Percentiles rank a stretch among this genome's conserved stretches.
phyloP scores from a whole-genome alignment of 2,797 vertebrate genomes.

The Macrochelys suwanniensis region DNA sequence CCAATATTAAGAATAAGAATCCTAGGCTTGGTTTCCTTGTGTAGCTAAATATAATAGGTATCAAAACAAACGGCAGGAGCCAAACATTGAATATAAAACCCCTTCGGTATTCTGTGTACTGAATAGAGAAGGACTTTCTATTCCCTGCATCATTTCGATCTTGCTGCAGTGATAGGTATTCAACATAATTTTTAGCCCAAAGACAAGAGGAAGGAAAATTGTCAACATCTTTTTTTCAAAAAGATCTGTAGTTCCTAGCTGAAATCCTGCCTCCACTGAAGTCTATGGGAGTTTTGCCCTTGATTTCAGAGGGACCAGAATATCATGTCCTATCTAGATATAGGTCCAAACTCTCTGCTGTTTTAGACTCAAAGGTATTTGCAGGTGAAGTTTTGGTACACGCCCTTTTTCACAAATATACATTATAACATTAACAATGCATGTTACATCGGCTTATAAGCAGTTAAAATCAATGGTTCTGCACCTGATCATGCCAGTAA shows the following conservation, averaged over 20 bases:
- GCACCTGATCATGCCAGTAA: neutral
- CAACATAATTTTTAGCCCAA: neutral
- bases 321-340: neutral
- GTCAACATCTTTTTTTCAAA: neutral
- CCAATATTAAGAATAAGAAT: neutral
- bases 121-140: neutral
- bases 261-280: neutral
- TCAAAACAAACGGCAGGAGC: neutral
- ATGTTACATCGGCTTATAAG: neutral
- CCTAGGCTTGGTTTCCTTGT: neutral
- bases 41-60: neutral
- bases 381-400: neutral
- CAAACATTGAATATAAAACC: neutral
- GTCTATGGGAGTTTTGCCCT: neutral
- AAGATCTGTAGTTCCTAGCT: neutral
- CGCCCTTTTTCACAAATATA: neutral
- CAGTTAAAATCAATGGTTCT: neutral
- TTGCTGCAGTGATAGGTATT: neutral
- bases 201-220: neutral
- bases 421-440: neutral
- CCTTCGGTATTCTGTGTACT: neutral
- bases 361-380: neutral
- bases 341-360: neutral
- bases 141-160: neutral
- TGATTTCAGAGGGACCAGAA: neutral